phyloP scores from a whole-genome alignment of 2,888 invertebrate species.

The Prenolepis imparis region DNA sequence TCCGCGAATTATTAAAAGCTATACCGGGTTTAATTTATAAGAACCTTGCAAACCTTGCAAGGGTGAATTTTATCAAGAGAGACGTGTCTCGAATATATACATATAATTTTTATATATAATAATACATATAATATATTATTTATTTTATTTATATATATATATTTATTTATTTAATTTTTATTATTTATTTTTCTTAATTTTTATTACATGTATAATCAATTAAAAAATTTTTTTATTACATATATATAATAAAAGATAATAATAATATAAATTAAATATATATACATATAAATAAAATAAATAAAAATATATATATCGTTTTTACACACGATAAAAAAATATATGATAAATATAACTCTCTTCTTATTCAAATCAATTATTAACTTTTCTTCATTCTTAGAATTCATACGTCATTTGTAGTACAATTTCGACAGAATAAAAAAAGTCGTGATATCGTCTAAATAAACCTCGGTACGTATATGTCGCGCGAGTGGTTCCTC shows the following conservation, averaged over 20 bases:
- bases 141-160: too few relatives aligned
- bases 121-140: too few relatives aligned
- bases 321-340: too few relatives aligned
- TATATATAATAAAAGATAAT: too few relatives aligned
- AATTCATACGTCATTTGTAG: background rate
- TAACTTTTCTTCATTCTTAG: background rate
- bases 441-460: background rate
- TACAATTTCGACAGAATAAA: background rate
- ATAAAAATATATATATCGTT: too few relatives aligned
- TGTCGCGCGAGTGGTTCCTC: background rate
- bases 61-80: background rate
- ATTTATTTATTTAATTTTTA: too few relatives aligned
- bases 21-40: constrained; percentile 86
- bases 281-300: too few relatives aligned
- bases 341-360: background rate
- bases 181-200: too few relatives aligned
- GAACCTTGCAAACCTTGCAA: constrained; percentile 57
- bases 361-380: background rate
- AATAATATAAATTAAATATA: too few relatives aligned
- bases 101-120: too few relatives aligned
- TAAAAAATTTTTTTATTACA: too few relatives aligned
- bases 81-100: background rate
- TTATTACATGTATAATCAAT: too few relatives aligned
- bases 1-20: constrained; percentile 84
- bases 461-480: background rate